phyloP scores from a whole-genome alignment of 2,888 invertebrate species.

The Sminthurides aquaticus region DNA sequence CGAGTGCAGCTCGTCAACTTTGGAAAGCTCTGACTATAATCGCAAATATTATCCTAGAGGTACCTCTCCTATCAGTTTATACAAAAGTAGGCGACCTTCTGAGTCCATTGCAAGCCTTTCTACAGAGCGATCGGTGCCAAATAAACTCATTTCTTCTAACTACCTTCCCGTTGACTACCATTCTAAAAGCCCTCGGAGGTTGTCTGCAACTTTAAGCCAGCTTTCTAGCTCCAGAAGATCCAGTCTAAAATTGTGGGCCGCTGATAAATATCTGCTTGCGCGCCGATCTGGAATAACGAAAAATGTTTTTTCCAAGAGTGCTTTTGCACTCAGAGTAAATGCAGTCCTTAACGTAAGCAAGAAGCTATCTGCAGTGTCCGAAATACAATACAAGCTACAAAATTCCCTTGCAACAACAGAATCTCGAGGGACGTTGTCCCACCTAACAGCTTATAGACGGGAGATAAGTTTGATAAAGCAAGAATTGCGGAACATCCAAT shows the following conservation, averaged over 20 bases:
- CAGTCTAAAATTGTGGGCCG: background rate
- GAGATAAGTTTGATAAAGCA: slow-evolving; percentile 8
- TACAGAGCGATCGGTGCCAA: background rate
- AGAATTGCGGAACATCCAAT: slow-evolving; percentile 15
- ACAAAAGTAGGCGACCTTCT: background rate
- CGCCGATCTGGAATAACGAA: background rate
- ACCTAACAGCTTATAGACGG: slow-evolving; percentile 1
- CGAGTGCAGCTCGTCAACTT: background rate
- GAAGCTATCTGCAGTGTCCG: background rate
- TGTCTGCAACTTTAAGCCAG: background rate
- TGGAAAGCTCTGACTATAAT: background rate
- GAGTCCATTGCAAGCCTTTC: background rate
- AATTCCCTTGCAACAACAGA: background rate
- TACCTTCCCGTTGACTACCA: background rate
- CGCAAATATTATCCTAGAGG: background rate
- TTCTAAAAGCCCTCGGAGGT: background rate
- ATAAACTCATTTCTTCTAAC: background rate
- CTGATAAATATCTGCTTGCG: background rate
- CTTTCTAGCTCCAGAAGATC: background rate
- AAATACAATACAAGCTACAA: background rate
- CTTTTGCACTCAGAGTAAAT: background rate
- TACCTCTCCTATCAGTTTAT: background rate
- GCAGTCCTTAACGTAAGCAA: background rate
- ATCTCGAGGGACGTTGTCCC: background rate
- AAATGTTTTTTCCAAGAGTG: background rate